A percentile compares a stretch with the other conserved stretches of the same genome.
Evolutionary conservation across 2,888 invertebrate species (phyloP).

Genomic region (Cremastobaeus sp.): DNA sequence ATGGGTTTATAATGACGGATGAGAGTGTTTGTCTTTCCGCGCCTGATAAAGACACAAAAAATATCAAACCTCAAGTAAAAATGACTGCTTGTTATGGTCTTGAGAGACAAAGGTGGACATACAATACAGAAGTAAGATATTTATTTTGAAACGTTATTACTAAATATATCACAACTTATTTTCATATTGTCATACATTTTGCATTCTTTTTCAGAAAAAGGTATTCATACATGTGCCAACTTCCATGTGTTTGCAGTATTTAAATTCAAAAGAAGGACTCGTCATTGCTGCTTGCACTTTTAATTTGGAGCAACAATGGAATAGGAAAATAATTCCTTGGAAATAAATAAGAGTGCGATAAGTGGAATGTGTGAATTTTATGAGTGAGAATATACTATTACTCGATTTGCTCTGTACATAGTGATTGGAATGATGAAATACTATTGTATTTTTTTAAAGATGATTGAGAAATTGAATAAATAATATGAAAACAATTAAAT

Average conservation of each 20-base stretch:
- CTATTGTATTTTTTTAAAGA: too few species aligned
- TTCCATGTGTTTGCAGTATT: conserved; percentile 81
- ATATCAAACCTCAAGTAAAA: conserved; percentile 82
- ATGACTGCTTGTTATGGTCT: conserved; percentile 86
- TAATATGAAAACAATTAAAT: too few species aligned
- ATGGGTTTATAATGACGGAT: conserved; percentile 89
- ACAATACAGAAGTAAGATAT: conserved; percentile 79
- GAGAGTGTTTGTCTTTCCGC: conserved; percentile 92
- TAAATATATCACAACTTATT: too few species aligned
- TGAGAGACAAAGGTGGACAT: conserved; percentile 85
- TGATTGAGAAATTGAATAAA: too few species aligned
- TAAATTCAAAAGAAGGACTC: conserved; percentile 79
- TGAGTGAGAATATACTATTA: too few species aligned
- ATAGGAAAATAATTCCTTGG: conserved; percentile 84
- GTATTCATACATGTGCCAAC: conserved; percentile 80
- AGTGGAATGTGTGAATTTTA: too few species aligned
- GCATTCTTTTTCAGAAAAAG: conserved; percentile 77
- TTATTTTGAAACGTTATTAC: too few species aligned
- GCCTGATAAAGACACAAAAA: conserved; percentile 79
- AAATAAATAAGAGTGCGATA: too few species aligned
- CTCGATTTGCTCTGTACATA: too few species aligned
- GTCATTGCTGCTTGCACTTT: conserved; percentile 82
- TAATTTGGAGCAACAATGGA: conserved; percentile 84
- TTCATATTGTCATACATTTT: too few species aligned
- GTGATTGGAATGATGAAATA: too few species aligned